Evolutionary conservation across 2,888 invertebrate species (phyloP).

Genomic region (Agrochola litura): DNA sequence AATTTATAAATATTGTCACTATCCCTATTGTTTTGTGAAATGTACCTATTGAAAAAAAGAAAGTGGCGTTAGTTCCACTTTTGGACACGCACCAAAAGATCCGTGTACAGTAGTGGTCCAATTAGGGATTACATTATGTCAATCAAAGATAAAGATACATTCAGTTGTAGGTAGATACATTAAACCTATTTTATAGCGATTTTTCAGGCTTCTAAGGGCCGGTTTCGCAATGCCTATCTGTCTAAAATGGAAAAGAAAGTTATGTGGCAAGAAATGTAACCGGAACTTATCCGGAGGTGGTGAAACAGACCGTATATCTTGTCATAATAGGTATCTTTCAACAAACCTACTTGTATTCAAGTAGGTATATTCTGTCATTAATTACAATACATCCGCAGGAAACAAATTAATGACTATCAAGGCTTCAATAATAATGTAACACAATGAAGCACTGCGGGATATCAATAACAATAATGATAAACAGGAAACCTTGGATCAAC

Average conservation of each 20-base stretch:
- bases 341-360: neutral
- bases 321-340: neutral
- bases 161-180: neutral
- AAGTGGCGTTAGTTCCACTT: no score
- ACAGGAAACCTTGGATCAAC: constrained; percentile 21
- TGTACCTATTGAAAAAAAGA: no score
- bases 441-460: constrained; percentile 30
- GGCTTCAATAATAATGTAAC: constrained; percentile 10
- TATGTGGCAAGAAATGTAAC: neutral
- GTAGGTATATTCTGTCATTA: constrained; percentile 8
- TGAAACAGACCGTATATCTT: neutral
- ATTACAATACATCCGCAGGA: constrained; percentile 33
- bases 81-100: no score
- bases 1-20: no score
- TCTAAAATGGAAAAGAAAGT: neutral
- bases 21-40: no score
- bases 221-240: neutral
- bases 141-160: neutral
- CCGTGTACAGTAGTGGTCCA: no score
- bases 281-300: neutral
- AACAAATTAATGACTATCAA: constrained; percentile 36
- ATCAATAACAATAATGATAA: constrained; percentile 38
- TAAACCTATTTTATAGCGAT: neutral
- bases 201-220: neutral
- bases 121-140: no score